Base-by-base conservation (phyloP, 2,113 vertebrate species). In the Sialia sialis region DNA sequence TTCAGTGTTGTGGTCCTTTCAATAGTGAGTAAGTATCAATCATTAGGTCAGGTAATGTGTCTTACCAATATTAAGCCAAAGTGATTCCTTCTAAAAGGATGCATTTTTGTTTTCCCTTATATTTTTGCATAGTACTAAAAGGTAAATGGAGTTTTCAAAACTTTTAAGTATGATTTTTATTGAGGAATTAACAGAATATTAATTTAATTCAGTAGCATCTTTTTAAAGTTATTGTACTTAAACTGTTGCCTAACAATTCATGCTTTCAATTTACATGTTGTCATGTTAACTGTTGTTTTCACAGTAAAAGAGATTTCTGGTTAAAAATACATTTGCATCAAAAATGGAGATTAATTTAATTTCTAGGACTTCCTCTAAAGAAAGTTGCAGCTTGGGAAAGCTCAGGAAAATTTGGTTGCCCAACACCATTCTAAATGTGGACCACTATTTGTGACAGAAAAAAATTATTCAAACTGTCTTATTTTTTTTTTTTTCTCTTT, bases 1-100 rank as follows among this genome's bases (percentile, higher is more conserved):
- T 98, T 99, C 93, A 98, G 98, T 84, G 98, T 99, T 48, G 98
- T 99, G 91, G 95, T 99, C 89, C 97, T 99, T 76, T 99, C 99
- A 73, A 97, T 99, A 73, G 94, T 99, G 52, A 99, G 99, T 99
- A 97, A 97, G 99, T 98, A 95, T 73, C 96, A 76, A 21, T 38
- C 6, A 1, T 38, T 39, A 34, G 59, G 38, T 55, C 54, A 84
- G 9, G 7, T 39, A 22, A 44, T 8, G 8, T 77, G 27, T 81
- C 19, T 77, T 80, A 54, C 20, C 58, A 56, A 16, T 34, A 25
- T 27, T 22, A 59, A 87, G 5, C 22, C 39, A n/a, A 54, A 56
- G 14, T 32, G 22, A 48, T 68, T 79, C 12, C 13, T 84, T 77
- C 44, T 63, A 6, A 87, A 84, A 43, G 7, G 8, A 11, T 56